These are phyloP conservation scores for Rotaria macrura DNA, from an alignment of 2,888 invertebrate species.

Conservation along the genomic window DNA sequence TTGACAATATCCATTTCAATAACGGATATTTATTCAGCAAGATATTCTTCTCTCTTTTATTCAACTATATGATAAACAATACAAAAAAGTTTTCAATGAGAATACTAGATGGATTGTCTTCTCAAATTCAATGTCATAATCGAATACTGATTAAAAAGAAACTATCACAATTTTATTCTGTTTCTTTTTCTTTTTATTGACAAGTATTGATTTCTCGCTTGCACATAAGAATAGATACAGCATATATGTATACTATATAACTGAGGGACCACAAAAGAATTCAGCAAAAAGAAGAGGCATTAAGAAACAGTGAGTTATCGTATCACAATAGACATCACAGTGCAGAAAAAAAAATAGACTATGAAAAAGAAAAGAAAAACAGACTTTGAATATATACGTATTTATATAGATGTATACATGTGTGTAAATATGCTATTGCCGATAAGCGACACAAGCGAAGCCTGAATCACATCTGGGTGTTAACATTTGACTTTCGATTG, in stretches of 20 bases:
- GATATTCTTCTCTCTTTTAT: too few relatives aligned
- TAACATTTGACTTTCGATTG: constrained; percentile 41
- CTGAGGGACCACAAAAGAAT: background rate
- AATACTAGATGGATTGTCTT: too few relatives aligned
- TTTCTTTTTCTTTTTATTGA: background rate
- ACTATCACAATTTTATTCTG: background rate
- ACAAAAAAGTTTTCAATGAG: too few relatives aligned
- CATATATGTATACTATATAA: background rate
- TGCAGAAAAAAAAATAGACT: background rate
- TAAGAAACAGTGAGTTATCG: background rate
- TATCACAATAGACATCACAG: constrained; percentile 1
- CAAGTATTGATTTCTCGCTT: background rate
- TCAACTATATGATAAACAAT: too few relatives aligned
- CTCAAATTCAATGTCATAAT: background rate
- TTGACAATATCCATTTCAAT: background rate
- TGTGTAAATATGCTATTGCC: background rate
- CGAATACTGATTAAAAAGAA: background rate
- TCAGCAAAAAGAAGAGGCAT: background rate
- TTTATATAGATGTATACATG: background rate
- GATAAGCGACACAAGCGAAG: constrained; percentile 35
- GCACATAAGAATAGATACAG: background rate
- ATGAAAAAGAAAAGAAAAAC: background rate
- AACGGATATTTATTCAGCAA: background rate
- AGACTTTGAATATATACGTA: background rate
- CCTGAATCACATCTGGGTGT: constrained; percentile 48